Evolutionary conservation across 2,888 invertebrate species (phyloP).

Genomic region (Thera britannica): DNA sequence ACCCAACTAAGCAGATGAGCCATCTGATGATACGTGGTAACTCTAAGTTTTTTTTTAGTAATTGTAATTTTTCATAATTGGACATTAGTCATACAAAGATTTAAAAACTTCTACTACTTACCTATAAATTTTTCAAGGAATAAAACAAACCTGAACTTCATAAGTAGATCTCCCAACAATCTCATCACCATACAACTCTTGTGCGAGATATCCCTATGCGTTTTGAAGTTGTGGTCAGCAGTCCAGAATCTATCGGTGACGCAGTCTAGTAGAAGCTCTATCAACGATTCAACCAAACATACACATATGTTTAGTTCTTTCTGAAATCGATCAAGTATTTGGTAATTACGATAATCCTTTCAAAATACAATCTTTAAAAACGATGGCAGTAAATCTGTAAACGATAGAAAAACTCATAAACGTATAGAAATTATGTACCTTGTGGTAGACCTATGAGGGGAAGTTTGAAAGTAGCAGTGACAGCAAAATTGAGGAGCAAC

Average conservation of each 20-base stretch:
- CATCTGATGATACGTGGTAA: no score
- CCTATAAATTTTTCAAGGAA: background rate
- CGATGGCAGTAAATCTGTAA: no score
- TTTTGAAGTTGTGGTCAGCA: slow-evolving; percentile 68
- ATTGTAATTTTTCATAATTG: no score
- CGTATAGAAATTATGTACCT: no score
- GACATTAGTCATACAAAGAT: no score
- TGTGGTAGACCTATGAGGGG: no score
- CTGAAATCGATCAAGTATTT: slow-evolving; percentile 60
- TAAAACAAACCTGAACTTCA: slow-evolving; percentile 76
- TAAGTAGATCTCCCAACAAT: slow-evolving; percentile 84
- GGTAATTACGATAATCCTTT: background rate
- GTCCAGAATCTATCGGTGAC: slow-evolving; percentile 84
- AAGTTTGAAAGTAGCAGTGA: no score
- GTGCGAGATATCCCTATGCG: slow-evolving; percentile 76
- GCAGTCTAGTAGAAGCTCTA: slow-evolving; percentile 81
- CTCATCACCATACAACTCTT: slow-evolving; percentile 83
- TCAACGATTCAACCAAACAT: slow-evolving; percentile 74
- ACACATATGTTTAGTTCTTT: slow-evolving; percentile 77
- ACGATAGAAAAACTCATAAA: no score
- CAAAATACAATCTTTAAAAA: no score
- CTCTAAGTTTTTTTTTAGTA: no score
- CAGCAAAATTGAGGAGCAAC: no score
- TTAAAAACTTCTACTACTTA: no score
- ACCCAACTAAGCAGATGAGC: background rate